Evolutionary conservation across 1,140 invertebrate species (phyloP), one percentile per base, ranked within the genome.

Genomic region (Lycorma delicatula): DNA sequence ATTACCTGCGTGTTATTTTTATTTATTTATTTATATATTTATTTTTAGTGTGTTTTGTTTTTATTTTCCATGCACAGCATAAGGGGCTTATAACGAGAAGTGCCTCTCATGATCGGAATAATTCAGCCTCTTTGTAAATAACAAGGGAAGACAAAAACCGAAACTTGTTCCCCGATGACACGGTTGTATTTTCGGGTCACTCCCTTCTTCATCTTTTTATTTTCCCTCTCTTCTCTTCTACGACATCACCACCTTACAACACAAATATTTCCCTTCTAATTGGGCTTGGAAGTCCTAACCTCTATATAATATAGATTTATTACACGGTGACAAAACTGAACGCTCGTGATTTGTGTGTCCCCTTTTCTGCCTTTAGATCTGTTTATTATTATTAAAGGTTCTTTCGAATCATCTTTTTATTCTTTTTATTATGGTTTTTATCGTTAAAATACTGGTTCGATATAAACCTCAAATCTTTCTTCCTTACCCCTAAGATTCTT

Each of bases 261-360:
- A 44, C 23, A 44, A 44, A 44, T 44, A 44, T 44, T 13, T 44
- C 41, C 41, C 23, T 44, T 44, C 41, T 44, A 44, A 44, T 44
- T 44, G 41, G 41, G 41, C 23, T 22, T 44, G 23, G 41, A 44
- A 20, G 23, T 16, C 23, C 41, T n/a, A 22, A 20, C 23, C 41
- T 44, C 41, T 44, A 44, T 22, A 44, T 44, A 44, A 44, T 44
- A 44, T 44, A 44, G 41, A 44, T 44, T 44, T 44, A 44, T 44
- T 44, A 44, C 41, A n/a, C n/a, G n/a, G n/a, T n/a, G n/a, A n/a
- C n/a, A n/a, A n/a, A n/a, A n/a, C n/a, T n/a, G n/a, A n/a, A n/a
- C n/a, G n/a, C n/a, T n/a, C n/a, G n/a, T n/a, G n/a, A n/a, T n/a
- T n/a, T n/a, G n/a, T n/a, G n/a, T n/a, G n/a, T n/a, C n/a, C n/a